Evolutionary conservation across 2,797 vertebrate species (phyloP).

Genomic region (Danio jaintianensis): DNA sequence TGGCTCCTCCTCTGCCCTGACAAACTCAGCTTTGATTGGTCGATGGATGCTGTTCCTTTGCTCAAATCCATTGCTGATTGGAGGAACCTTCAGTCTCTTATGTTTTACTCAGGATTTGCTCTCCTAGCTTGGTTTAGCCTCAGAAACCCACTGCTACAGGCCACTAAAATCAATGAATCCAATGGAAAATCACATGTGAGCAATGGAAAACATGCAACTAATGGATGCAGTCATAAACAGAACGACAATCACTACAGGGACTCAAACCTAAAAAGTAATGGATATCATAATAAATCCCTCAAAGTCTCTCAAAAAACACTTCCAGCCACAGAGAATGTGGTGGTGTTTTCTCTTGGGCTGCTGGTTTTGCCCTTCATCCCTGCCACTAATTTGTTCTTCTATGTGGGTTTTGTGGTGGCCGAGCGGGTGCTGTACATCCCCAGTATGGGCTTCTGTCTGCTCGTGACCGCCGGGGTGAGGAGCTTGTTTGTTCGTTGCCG

Average conservation of each 20-base stretch:
- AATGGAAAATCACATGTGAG: conserved; percentile 83
- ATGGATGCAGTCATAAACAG: conserved; percentile 81
- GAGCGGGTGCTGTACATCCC: conserved; percentile 98
- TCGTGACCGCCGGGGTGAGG: conserved; percentile 90
- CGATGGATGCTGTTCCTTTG: conserved; percentile 97
- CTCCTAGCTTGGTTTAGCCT: conserved; percentile 85
- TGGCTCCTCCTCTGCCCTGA: conserved; percentile 97
- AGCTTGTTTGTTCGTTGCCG: conserved; percentile 85
- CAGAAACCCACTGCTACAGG: conserved; percentile 66
- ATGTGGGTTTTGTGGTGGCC: conserved; percentile 98
- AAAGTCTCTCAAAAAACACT: conserved; percentile 67
- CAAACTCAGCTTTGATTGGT: conserved; percentile 98
- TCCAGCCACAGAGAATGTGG: conserved; percentile 89
- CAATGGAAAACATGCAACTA: conserved; percentile 89
- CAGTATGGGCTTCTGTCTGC: conserved; percentile 98
- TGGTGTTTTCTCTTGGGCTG: conserved; percentile 91
- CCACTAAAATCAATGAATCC: conserved; percentile 74
- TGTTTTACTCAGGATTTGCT: conserved; percentile 88
- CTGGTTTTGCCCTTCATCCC: conserved; percentile 94
- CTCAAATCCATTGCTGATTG: conserved; percentile 85
- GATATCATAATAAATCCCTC: conserved; percentile 62
- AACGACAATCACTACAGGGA: conserved; percentile 74
- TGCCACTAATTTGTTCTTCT: conserved; percentile 98
- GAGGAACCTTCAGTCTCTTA: conserved; percentile 88
- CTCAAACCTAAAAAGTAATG: conserved; percentile 70